Base-by-base conservation (phyloP, 1,140 invertebrate genomes). In the Pachyrhynchus sulphureomaculatus region DNA sequence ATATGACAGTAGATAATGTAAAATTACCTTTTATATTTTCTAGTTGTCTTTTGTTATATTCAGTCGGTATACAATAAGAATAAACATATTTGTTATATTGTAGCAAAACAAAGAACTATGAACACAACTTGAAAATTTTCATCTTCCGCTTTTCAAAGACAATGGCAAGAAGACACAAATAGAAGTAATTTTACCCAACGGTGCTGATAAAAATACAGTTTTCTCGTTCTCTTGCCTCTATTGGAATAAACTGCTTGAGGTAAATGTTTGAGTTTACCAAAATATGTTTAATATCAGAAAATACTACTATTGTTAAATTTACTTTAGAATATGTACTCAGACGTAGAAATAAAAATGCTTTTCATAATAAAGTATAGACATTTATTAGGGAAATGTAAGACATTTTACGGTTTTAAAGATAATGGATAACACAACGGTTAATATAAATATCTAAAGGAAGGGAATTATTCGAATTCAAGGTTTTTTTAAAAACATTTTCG, bases 21-120 rank as follows among this genome's bases (percentile, higher is more conserved):
- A 42, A 54, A 54, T 41, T 54, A 54, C 52, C 37, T 54, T 52
- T 54, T 29, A 54, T 42, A 54, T 36, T 54, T 23, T 54, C 18
- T 54, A 33, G 23, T 20, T 37, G 52, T 42, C 52, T 36, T 54
- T 54, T 54, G 34, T 54, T 54, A 54, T 37, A 36, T 37, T 54
- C 26, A 41, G 36, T 54, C 52, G 29, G 20, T 42, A 54, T 54
- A 54, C 52, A 54, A 54, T 54, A 54, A 54, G 52, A 54, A 54
- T 54, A 54, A 54, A 37, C 52, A 54, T 54, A 54, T 54, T 54
- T 54, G 52, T 54, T 54, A 54, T 54, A 41, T 54, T 42, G 52
- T 21, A 42, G 52, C 37, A 54, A 53, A 54, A 54, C 52, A 54
- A 54, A 54, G 52, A 54, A 54, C 52, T n/a, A 54, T 54, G 52